A percentile compares a stretch with the other conserved stretches of the same genome.
phyloP scores from a whole-genome alignment of 2,113 vertebrate species.

The Nothobranchius kuhntae region DNA sequence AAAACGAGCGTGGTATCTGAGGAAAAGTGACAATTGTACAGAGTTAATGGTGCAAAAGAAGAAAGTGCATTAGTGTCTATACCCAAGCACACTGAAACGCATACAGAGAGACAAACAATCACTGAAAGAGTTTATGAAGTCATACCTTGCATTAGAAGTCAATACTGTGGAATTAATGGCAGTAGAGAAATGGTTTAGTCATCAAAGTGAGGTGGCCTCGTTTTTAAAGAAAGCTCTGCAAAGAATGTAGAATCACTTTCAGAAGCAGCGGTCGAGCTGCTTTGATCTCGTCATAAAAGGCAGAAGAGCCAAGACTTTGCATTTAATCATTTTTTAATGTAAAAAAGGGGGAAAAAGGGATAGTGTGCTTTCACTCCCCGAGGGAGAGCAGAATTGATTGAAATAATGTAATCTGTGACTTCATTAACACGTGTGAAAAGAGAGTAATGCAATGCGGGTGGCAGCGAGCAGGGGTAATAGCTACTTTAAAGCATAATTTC shows the following conservation, averaged over 20 bases:
- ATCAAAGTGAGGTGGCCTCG: slow-evolving; percentile 52
- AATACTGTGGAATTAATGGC: slow-evolving; percentile 52
- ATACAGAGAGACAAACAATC: neutral
- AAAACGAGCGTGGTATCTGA: slow-evolving; percentile 14
- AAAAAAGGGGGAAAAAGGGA: slow-evolving; percentile 27
- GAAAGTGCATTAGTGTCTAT: slow-evolving; percentile 5
- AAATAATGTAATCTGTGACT: slow-evolving; percentile 36
- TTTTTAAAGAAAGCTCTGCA: slow-evolving; percentile 34
- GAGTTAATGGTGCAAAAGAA: slow-evolving; percentile 18
- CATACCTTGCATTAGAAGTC: slow-evolving; percentile 40
- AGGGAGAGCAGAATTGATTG: slow-evolving; percentile 31
- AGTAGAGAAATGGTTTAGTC: slow-evolving; percentile 54
- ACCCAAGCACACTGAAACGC: neutral
- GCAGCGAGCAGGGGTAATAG: neutral
- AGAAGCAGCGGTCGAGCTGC: slow-evolving; percentile 24
- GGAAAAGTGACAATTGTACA: slow-evolving; percentile 21
- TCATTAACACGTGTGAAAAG: slow-evolving; percentile 29
- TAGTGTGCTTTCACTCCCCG: slow-evolving; percentile 13
- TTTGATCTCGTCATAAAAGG: slow-evolving; percentile 62
- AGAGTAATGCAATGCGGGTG: neutral
- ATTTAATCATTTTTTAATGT: slow-evolving; percentile 49
- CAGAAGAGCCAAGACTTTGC: slow-evolving; percentile 34
- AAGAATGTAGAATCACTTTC: slow-evolving; percentile 51
- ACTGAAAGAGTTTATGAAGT: slow-evolving; percentile 18
- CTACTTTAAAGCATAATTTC: neutral